Base-by-base conservation (phyloP, 2,888 invertebrate genomes). In the Acronicta aceris region DNA sequence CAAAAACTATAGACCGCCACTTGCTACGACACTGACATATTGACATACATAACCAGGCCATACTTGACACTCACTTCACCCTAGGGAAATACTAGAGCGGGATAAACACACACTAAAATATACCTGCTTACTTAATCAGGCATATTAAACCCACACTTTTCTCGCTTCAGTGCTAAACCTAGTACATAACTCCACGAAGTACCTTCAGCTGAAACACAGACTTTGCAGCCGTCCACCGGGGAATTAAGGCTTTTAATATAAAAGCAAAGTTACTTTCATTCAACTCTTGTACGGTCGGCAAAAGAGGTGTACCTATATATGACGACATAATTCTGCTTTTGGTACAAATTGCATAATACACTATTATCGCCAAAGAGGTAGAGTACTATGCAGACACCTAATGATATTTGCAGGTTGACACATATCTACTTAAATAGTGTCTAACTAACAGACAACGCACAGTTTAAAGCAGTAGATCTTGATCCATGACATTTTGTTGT, bases 241-340 rank as follows among this genome's bases (percentile, higher is more conserved):
- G 78, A 77, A 71, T 71, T 66, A 61, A 58, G 57, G 72, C 76
- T 74, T 71, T 74, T 75, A 75, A 75, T 75, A 75, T 74, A 74
- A 75, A 74, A 74, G 74, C 72, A 71, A 76, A 73, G 78, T 76
- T 78, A 65, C 78, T 68, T 77, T 42, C 59, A 65, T 38, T 46
- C 55, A 71, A 60, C 62, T 74, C 71, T 58, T 56, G 59, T 61
- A 63, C 41, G 7, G 33, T 12, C 4, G 33, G 33, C 33, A 33
- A 30, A 30, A 30, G 33, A 33, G 30, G 30, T 30, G 9, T 8
- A 6, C 6, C 0, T 30, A 30, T 27, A 7, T 30, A 33, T 33
- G 5, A 33, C 30, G 9, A 12, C 12, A 33, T 33, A 4, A 33
- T 33, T 27, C 27, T 27, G 27, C 30, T 30, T 12, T 33, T 33